Base-by-base conservation (phyloP, 2,888 invertebrate species). In the Acleris holmiana region DNA sequence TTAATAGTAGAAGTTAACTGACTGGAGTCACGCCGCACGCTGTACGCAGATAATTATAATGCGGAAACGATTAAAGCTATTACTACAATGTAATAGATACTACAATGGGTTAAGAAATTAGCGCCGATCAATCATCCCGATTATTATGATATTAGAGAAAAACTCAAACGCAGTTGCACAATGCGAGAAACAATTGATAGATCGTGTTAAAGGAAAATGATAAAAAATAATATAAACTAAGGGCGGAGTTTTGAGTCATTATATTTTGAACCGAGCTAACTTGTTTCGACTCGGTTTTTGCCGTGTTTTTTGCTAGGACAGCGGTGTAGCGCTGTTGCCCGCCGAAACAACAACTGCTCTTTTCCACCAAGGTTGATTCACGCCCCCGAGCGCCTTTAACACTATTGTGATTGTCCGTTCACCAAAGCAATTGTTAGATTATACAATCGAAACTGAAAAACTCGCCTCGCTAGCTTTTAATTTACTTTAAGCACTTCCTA, bases 241-340 rank as follows among this genome's bases (percentile, higher is more conserved):
- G 88, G 84, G 86, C 81, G 85, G 83, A 80, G 87, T 84, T 84
- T 84, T 73, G 79, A 80, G 83, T 85, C 84, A 84, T 88, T 86
- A 88, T 86, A 85, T 86, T 84, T 83, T 81, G 82, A 83, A 77
- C 84, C 79, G 76, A 80, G 75, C 79, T 79, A 80, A 83, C 78
- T 83, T 77, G 73, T 72, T 67, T 69, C 69, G 79, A 76, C 77
- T 80, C 71, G 71, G 80, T 89, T 89, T 89, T 89, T 90, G 86
- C 79, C 78, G 71, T 69, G 71, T 85, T 89, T 86, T 90, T 89
- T 89, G 76, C 74, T 71, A 72, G 72, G 75, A 75, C 44, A 47
- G 56, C 23, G 82, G 79, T 80, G 80, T 83, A 84, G 80, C 82
- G 82, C 72, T 72, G 72, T 74, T 75, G 71, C 75, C 74, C 78